Evolutionary conservation across 2,888 invertebrate species (phyloP).

Genomic region (Erebia ligea): DNA sequence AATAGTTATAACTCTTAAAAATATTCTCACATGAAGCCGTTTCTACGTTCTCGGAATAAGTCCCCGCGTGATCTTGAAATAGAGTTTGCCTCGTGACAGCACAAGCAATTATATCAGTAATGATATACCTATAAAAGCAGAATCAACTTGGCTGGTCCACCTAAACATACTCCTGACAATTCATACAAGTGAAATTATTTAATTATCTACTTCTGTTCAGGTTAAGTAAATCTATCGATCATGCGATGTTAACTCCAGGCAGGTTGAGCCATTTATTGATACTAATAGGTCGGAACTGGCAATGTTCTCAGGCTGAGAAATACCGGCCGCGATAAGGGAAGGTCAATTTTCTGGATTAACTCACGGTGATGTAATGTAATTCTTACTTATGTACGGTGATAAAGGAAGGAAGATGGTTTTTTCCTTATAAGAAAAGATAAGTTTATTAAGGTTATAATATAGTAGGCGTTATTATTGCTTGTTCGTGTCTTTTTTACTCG

Average conservation of each 20-base stretch:
- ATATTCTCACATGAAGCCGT: too few relatives aligned
- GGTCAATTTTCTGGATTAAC: conserved; percentile 25
- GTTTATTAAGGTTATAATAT: background rate
- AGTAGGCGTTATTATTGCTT: background rate
- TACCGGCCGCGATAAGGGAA: conserved; percentile 8
- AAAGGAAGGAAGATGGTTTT: background rate
- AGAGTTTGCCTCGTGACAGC: too few relatives aligned
- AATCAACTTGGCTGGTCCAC: too few relatives aligned
- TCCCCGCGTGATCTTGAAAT: too few relatives aligned
- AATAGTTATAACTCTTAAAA: too few relatives aligned
- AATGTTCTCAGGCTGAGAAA: conserved; percentile 10
- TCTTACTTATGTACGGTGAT: conserved; percentile 13
- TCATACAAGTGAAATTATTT: too few relatives aligned
- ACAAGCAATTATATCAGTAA: too few relatives aligned
- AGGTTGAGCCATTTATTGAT: background rate
- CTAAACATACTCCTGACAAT: too few relatives aligned
- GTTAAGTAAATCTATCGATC: too few relatives aligned
- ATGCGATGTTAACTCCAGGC: background rate
- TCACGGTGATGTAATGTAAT: conserved; percentile 23
- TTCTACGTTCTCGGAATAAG: too few relatives aligned
- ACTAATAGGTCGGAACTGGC: background rate
- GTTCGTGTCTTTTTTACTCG: background rate
- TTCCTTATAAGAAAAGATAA: conserved; percentile 1
- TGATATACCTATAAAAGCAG: too few relatives aligned
- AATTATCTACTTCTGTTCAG: too few relatives aligned